Percentiles rank a stretch among this genome's conserved stretches.
These are phyloP conservation scores for Ormia ochracea DNA, from an alignment of 2,888 invertebrate genomes.

Conservation along the genomic window DNA sequence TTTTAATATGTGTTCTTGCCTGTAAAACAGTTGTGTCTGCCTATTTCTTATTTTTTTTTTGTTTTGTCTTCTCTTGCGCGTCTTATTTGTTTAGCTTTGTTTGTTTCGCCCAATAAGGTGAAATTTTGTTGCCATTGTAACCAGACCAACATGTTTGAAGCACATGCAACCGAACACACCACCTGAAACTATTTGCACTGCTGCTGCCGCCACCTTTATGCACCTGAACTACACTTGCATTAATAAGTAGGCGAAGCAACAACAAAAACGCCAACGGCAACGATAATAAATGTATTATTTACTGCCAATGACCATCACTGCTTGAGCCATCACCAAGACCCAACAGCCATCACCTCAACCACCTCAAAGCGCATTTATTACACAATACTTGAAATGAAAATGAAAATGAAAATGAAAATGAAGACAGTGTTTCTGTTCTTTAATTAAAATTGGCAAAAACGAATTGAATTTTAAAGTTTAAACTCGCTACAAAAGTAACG, in stretches of 20 bases:
- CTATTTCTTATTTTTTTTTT: too few relatives aligned
- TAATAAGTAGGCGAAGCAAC: slow-evolving; percentile 47
- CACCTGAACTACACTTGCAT: slow-evolving; percentile 26
- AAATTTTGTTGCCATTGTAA: slow-evolving; percentile 60
- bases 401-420: too few relatives aligned
- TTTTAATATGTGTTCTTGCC: slow-evolving; percentile 46
- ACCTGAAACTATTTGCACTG: too few relatives aligned
- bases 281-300: slow-evolving; percentile 22
- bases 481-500: neutral
- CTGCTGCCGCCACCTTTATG: too few relatives aligned
- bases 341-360: slow-evolving; percentile 26
- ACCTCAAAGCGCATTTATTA: slow-evolving; percentile 34
- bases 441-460: neutral
- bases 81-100: slow-evolving; percentile 51
- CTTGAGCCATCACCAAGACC: slow-evolving; percentile 17
- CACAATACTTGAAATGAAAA: slow-evolving; percentile 46
- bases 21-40: slow-evolving; percentile 41
- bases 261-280: slow-evolving; percentile 1
- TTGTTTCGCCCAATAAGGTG: slow-evolving; percentile 52
- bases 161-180: slow-evolving; percentile 55
- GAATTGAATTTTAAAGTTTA: neutral
- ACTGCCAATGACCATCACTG: slow-evolving; percentile 48
- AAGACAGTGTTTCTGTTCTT: slow-evolving; percentile 16
- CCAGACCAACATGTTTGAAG: slow-evolving; percentile 64
- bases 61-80: too few relatives aligned